Evolutionary conservation across 2,797 vertebrate species (phyloP).

Genomic region (Sylvia borin): DNA sequence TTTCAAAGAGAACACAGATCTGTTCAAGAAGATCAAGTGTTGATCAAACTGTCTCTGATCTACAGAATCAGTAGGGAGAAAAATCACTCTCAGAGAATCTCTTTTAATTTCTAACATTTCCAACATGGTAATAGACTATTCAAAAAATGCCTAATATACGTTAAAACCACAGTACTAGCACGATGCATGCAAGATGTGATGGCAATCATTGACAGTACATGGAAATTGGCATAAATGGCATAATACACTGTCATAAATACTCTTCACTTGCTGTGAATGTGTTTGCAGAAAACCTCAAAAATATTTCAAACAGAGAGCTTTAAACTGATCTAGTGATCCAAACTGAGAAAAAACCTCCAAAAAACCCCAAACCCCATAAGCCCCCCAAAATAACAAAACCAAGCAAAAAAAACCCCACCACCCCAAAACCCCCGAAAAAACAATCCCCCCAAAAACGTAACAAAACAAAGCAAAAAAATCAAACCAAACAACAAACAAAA

Average conservation of each 20-base stretch:
- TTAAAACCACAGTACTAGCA: neutral
- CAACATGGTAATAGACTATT: neutral
- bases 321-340: neutral
- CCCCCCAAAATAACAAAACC: neutral
- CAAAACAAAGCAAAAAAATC: neutral
- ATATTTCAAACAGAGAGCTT: neutral
- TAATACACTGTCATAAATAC: neutral
- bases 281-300: neutral
- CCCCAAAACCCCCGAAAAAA: too few relatives aligned
- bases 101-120: neutral
- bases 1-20: neutral
- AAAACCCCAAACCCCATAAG: neutral
- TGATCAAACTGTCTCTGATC: neutral
- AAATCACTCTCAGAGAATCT: neutral
- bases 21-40: neutral
- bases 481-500: neutral
- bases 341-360: neutral
- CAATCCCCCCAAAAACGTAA: too few relatives aligned
- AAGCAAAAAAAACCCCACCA: too few relatives aligned
- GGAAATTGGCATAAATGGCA: neutral
- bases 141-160: neutral
- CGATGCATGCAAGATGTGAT: neutral
- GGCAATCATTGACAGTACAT: neutral
- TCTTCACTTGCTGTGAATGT: neutral
- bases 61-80: neutral